Evolutionary conservation across 2,797 vertebrate species (phyloP).

Genomic region (Aselliscus stoliczkanus): DNA sequence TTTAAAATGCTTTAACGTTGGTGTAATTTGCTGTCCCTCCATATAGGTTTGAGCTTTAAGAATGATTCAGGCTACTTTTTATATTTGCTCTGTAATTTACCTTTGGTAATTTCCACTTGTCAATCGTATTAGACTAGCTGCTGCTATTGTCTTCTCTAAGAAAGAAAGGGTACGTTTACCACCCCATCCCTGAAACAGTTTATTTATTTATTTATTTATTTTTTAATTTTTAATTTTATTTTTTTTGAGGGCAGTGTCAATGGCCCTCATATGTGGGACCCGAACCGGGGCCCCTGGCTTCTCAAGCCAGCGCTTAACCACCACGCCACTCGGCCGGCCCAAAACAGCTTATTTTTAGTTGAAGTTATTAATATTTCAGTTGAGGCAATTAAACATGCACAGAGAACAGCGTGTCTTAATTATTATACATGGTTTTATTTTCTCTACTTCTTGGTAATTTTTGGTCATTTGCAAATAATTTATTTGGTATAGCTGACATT

Average conservation of each 20-base stretch:
- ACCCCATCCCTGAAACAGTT: background rate
- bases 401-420: background rate
- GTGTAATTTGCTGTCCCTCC: background rate
- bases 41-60: background rate
- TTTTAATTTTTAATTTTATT: too few species aligned
- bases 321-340: too few species aligned
- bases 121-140: background rate
- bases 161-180: background rate
- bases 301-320: too few species aligned
- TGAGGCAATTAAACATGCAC: background rate
- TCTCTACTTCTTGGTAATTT: background rate
- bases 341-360: slow-evolving; percentile 31
- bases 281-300: too few species aligned
- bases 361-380: background rate
- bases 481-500: background rate
- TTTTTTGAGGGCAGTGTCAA: too few species aligned
- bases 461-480: background rate
- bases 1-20: background rate
- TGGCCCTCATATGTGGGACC: too few species aligned
- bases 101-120: background rate
- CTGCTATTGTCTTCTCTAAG: background rate
- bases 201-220: too few species aligned
- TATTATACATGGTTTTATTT: background rate
- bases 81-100: background rate
- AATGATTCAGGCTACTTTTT: background rate